A percentile compares a stretch with the other conserved stretches of the same genome.
Evolutionary conservation across 2,113 vertebrate species (phyloP).

Genomic region (Neopipo cinnamomea): DNA sequence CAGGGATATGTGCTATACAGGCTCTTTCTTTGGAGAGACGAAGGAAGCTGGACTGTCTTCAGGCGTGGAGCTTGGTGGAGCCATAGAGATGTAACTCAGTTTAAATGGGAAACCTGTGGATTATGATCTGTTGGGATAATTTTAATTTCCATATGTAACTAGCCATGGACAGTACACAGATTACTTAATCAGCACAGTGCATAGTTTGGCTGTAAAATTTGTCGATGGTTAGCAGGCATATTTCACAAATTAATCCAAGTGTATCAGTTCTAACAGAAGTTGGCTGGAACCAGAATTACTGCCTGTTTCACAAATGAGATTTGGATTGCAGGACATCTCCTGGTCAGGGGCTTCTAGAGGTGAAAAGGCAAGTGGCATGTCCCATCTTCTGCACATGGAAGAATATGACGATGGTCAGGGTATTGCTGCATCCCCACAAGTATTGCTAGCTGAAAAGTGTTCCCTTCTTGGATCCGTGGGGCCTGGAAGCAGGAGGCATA

Average conservation of each 20-base stretch:
- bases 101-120: neutral
- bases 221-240: neutral
- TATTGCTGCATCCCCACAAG: neutral
- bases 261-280: neutral
- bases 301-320: neutral
- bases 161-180: neutral
- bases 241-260: neutral
- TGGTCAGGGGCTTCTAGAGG: neutral
- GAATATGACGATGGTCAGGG: no score
- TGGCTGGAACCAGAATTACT: neutral
- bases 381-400: neutral
- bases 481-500: neutral
- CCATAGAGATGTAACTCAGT: fast-evolving
- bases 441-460: neutral
- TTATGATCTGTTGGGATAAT: neutral
- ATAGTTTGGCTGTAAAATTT: neutral
- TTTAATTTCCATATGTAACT: neutral
- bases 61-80: fast-evolving
- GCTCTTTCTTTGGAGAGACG: neutral
- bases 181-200: neutral
- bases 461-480: neutral
- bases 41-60: neutral
- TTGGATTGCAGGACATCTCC: neutral
- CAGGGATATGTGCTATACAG: neutral
- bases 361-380: neutral